Conservation (phyloP, 2,797 vertebrate species). For the Lepilemur ruficaudatus region DNA sequence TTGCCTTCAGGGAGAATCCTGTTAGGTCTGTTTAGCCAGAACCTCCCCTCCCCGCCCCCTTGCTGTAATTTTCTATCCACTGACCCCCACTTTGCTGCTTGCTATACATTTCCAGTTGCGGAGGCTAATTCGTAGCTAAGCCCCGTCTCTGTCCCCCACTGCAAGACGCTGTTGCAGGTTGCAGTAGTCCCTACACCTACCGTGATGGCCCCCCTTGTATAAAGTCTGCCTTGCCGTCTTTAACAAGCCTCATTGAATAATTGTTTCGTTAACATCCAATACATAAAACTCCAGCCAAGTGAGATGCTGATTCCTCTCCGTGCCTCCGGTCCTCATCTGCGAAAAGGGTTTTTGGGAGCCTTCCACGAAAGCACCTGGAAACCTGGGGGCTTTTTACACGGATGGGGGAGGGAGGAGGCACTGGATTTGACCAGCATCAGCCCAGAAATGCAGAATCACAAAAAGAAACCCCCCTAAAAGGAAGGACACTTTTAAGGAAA, state of each 20-base stretch:
- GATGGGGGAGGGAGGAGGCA: neutral
- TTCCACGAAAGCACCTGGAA: neutral
- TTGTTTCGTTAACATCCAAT: neutral
- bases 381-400: neutral
- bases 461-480: neutral
- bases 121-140: neutral
- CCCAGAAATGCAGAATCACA: slow-evolving; percentile 34
- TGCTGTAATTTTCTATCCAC: neutral
- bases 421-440: neutral
- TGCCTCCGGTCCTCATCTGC: neutral
- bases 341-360: neutral
- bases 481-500: neutral
- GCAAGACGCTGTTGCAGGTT: neutral
- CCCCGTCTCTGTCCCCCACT: neutral
- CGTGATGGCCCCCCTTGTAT: neutral
- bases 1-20: neutral
- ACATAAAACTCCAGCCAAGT: neutral
- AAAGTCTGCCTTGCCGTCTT: neutral
- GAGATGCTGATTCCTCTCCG: neutral
- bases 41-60: neutral
- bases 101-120: neutral
- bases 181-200: neutral
- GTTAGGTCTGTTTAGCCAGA: neutral
- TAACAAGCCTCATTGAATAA: neutral
- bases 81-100: neutral